Base-by-base conservation (phyloP, 2,888 invertebrate species). In the Elysia crispata region DNA sequence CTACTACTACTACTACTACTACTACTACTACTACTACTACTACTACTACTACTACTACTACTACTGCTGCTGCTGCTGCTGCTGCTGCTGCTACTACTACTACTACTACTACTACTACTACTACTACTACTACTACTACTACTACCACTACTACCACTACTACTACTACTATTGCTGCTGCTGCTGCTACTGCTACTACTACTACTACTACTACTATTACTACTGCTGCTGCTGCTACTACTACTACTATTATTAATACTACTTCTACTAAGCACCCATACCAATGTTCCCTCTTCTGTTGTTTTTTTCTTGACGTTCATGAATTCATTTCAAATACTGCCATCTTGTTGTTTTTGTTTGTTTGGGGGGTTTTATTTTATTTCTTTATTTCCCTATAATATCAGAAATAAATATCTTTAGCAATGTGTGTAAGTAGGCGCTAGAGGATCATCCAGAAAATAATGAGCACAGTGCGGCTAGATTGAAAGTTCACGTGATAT, bases 41-140 rank as follows among this genome's bases (percentile, higher is more conserved):
- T n/a, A 66, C n/a, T 66, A 66, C 66, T 25, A 66, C 66, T 18
- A 66, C 66, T 66, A 66, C 13, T n/a, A 66, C 66, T 0, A 66
- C 66, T 18, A 66, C 66, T 1, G 30, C 13, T n/a, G 30, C 66
- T n/a, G 15, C 66, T n/a, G 30, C 66, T 66, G 30, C 66, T 18
- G 30, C 23, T n/a, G 30, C 66, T 66, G 15, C 66, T 66, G 15
- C 66, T 66, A n/a, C 66, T 66, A n/a, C 66, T 25, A n/a, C 6
- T 66, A n/a, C 66, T 66, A 3, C 66, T 66, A 66, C 66, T 66
- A 3, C 66, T 66, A 66, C 66, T 66, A 66, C 66, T 25, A 66
- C 66, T 25, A 66, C 66, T 66, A 66, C 66, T 66, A 66, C 66
- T 25, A 66, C 66, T 66, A 66, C 66, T 66, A 66, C 66, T 66